Evolutionary conservation across 2,113 vertebrate species (phyloP), one percentile per base, ranked within the genome.

Genomic region (Aptenodytes forsteri): DNA sequence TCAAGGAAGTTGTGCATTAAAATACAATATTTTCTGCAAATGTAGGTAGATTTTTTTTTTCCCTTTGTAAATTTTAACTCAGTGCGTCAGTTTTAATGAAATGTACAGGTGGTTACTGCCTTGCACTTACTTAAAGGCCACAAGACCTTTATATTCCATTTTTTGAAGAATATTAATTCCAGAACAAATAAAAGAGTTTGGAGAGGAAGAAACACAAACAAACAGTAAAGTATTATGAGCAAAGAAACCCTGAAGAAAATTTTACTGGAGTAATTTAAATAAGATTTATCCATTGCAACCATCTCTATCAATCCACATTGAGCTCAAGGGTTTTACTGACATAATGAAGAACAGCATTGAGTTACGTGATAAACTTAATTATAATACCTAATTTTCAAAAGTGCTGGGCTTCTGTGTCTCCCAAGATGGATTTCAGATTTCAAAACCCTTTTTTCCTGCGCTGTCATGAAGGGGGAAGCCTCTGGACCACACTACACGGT

Each of bases 391-490:
- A 30, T 89, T 65, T 90, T 69, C 13, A 44, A 15, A 85, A 67
- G 4, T n/a, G 13, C 13, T 77, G 5, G 38, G 5, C 10, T 79
- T 75, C 44, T 65, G 3, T 49, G 20, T 55, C 44, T 85, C 40
- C 36, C 32, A 58, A 49, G 46, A 58, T 9, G n/a, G 50, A 58
- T 69, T 87, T 75, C 32, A 59, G 23, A 71, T 79, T 64, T 76
- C 40, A 66, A 92, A 46, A 5, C 11, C 29, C 2, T 42, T 87
- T 83, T 67, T 59, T 58, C 26, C 29, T 64, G n/a, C 2, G 6
- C 36, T 78, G 8, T 27, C 0, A 0, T 30, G 29, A 71, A 71
- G 10, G 3, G 6, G 7, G 2, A 84, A 82, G 30, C 21, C 50
- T 50, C n/a, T 94, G 69, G 32, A 70, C 69, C 32, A 59, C 38